Base-by-base conservation (phyloP, 2,113 vertebrate species). In the Percopsis transmontana region DNA sequence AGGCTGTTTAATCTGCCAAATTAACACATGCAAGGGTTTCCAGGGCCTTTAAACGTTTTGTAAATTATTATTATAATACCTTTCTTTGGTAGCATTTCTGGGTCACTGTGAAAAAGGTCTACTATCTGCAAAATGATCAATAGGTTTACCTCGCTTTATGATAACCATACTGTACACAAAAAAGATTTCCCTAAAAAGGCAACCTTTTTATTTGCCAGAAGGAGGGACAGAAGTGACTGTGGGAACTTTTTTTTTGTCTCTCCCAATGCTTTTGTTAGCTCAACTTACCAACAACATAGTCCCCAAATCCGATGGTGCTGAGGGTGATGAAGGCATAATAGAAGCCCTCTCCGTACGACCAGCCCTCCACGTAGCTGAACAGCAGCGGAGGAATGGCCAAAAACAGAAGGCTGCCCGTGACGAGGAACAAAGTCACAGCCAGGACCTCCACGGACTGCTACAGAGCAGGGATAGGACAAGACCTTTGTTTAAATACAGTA, bases 261-360 rank as follows among this genome's bases (percentile, higher is more conserved):
- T 44, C 33, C 27, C 62, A 68, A 45, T 13, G 44, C 27, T 48
- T 72, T 80, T 73, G 62, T 38, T 27, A 11, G 68, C 53, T 68
- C 20, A 58, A 83, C 83, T 93, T 88, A 97, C 96, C 93, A 50
- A 95, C 93, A 6, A 97, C 94, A 56, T 95, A 96, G 84, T 98
- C 96, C 50, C 96, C 94, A 72, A 97, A 98, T 15, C 95, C 96
- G 74, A 97, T 94, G 42, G 96, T 97, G 86, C 93, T 96, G 82
- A 98, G 95, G 2, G 95, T 96, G 79, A 96, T 91, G 83, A 98
- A 97, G 77, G 94, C 85, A n/a, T 95, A 98, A 81, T 96, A 97
- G 85, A 97, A 94, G 7, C 93, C 91, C 70, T 95, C 93, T 21
- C 93, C 79, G 0, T 93, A 96, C n/a, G 88, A 92, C 95, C 96